A percentile compares a stretch with the other conserved stretches of the same genome.
These are phyloP conservation scores for Candoia aspera DNA, from an alignment of 2,113 vertebrate genomes.

Conservation along the genomic window DNA sequence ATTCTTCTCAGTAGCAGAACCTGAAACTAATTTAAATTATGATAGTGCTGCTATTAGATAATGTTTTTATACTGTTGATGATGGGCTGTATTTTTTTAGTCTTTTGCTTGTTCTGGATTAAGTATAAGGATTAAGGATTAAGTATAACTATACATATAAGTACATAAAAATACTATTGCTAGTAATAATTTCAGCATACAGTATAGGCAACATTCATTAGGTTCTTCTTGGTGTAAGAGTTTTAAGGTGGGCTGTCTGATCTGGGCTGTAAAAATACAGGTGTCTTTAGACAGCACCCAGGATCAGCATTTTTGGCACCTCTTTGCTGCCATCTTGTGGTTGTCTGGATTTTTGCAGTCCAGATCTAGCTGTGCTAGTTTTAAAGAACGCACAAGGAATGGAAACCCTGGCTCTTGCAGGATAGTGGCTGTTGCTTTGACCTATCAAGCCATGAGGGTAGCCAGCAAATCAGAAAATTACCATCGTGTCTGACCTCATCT, in stretches of 20 bases:
- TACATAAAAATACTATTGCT: background rate
- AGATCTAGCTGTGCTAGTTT: background rate
- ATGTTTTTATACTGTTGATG: background rate
- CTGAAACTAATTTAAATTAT: background rate
- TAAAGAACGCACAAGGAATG: background rate
- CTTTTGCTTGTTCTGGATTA: background rate
- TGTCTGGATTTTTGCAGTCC: background rate
- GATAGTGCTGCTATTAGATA: background rate
- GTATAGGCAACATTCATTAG: background rate
- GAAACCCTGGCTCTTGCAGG: background rate
- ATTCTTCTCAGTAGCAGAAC: background rate
- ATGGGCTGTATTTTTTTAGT: background rate
- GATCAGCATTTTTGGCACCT: background rate
- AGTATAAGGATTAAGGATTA: background rate
- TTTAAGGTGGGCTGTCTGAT: background rate
- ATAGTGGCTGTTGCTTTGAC: background rate
- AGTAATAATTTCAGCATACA: background rate
- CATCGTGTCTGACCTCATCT: background rate
- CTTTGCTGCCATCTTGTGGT: background rate
- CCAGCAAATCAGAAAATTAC: background rate
- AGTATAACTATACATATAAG: background rate
- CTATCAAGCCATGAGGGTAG: background rate
- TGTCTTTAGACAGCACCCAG: background rate
- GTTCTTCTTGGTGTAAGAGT: background rate
- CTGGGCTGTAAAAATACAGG: background rate